A percentile compares a stretch with the other conserved stretches of the same genome.
Evolutionary conservation across 2,113 vertebrate species (phyloP).

Genomic region (Halcyon senegalensis): DNA sequence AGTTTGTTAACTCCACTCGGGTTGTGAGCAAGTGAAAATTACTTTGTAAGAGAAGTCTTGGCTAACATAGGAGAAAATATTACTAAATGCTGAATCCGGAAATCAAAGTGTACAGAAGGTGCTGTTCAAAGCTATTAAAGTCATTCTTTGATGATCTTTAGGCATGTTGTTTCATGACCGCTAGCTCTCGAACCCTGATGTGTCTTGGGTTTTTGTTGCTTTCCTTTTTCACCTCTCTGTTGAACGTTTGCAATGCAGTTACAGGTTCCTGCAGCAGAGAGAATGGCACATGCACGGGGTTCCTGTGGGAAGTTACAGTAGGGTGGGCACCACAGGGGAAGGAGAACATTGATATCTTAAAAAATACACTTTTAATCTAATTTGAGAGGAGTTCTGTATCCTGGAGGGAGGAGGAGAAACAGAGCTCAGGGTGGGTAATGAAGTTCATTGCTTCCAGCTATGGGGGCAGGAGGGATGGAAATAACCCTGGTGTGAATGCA

Average conservation of each 20-base stretch:
- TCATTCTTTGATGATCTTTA: background rate
- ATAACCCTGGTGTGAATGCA: background rate
- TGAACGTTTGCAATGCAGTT: background rate
- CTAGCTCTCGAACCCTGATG: background rate
- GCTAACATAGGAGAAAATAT: background rate
- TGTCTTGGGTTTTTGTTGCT: background rate
- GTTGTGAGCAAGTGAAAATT: conserved; percentile 35
- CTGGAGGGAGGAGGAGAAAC: background rate
- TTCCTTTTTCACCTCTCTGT: background rate
- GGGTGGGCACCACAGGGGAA: background rate
- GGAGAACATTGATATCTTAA: background rate
- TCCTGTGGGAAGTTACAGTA: background rate
- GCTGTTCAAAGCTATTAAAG: background rate
- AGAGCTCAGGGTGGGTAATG: background rate
- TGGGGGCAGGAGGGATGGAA: background rate
- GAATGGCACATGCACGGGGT: background rate
- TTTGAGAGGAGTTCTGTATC: background rate
- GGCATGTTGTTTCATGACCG: background rate
- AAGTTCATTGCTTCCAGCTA: background rate
- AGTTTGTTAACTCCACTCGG: background rate
- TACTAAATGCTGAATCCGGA: background rate
- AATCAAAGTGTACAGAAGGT: background rate
- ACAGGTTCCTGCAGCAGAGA: background rate
- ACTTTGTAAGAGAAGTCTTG: background rate
- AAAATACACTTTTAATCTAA: background rate